A percentile compares a stretch with the other conserved stretches of the same genome.
phyloP scores from a whole-genome alignment of 2,113 vertebrate species.

The Cromileptes altivelis region DNA sequence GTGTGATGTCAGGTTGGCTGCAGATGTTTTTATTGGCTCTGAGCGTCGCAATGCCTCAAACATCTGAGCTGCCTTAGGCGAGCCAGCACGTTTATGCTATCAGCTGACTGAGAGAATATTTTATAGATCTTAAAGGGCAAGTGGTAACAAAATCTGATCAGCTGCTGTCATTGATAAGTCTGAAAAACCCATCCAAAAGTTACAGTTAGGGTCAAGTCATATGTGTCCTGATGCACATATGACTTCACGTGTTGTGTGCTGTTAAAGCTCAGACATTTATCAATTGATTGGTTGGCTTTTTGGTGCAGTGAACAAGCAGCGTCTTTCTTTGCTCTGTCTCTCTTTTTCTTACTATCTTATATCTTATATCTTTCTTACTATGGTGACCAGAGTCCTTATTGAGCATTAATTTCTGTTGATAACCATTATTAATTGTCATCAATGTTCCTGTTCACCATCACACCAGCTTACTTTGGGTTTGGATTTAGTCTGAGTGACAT shows the following conservation, averaged over 20 bases:
- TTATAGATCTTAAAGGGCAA: not conserved
- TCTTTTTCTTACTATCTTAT: not conserved
- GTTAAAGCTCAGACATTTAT: not conserved
- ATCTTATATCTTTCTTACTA: too few relatives aligned
- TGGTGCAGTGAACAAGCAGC: not conserved
- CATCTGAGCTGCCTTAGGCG: slow-evolving; percentile 7
- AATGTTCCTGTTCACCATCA: not conserved
- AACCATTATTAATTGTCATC: not conserved
- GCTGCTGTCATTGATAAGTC: not conserved
- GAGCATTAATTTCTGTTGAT: not conserved
- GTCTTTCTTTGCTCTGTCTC: too few relatives aligned
- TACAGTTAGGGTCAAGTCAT: too few relatives aligned
- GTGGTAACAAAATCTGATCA: not conserved
- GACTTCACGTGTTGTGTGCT: not conserved
- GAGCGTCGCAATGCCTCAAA: slow-evolving; percentile 6
- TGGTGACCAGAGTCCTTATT: not conserved
- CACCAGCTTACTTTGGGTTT: not conserved
- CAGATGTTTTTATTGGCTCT: slow-evolving; percentile 41
- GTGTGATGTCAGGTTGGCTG: slow-evolving; percentile 8
- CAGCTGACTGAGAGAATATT: not conserved
- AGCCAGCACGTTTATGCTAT: not conserved
- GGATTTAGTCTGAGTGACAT: not conserved
- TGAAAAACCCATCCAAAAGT: too few relatives aligned
- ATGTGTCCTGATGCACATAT: too few relatives aligned
- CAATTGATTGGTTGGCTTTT: not conserved